Evolutionary conservation across 2,797 vertebrate genomes (phyloP), one percentile per base, ranked within the genome.

Genomic region (Pogonophryne albipinna): DNA sequence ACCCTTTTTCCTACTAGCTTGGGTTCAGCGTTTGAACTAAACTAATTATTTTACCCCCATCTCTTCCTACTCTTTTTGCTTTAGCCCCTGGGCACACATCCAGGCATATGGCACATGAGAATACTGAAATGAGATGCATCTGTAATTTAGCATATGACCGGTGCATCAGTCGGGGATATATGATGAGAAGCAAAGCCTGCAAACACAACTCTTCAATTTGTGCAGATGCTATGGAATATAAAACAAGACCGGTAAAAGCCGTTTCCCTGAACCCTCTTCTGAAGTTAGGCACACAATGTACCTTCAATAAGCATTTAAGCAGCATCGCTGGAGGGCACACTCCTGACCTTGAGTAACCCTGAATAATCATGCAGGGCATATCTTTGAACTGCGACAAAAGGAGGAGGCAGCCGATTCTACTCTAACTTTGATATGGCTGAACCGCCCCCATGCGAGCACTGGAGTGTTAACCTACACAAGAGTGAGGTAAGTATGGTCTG

Each of bases 311-410:
- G 60, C 67, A 82, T 70, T 79, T 71, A 76, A 80, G 87, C 66
- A 23, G 74, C 76, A 76, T 57, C 6, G 52, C 76, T 85, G 79
- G 71, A 75, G 74, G 82, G 74, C 86, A 86, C 67, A 82, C 76
- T 77, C 80, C 23, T 88, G 89, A 89, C 92, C 92, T 93, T 92
- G 92, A 92, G 91, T 84, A 89, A 89, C 89, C 81, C 85, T 85
- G 79, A 90, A 89, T 85, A 87, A 84, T 82, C 76, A 82, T 75
- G 82, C 73, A 68, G 76, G 79, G 71, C 73, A 86, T 81, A 84
- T 87, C 77, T 91, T 86, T 91, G 85, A 93, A 92, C 88, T 92
- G 90, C 85, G 81, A 89, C 90, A 88, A 87, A 88, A 84, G 80
- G 71, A 87, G 83, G 74, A 87, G 45, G 79, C 58, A 63, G 89